These are phyloP conservation scores for Apis mellifera DNA, from an alignment of 1,140 invertebrate genomes.

Conservation along the genomic window Amel_HAv3.1 CM009943.2:7353501-7354000, in stretches of 20 bases:
- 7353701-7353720: too few species aligned
- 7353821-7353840: neutral
- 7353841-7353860: neutral
- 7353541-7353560: too few species aligned
- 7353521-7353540: neutral
- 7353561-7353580: neutral
- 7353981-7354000: too few species aligned
- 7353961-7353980: neutral
- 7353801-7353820: conserved; percentile 30
- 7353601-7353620: neutral
- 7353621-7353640: neutral
- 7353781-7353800: conserved; percentile 40
- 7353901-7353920: neutral
- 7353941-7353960: neutral
- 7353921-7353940: too few species aligned
- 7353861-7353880: neutral
- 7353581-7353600: neutral
- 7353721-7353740: conserved; percentile 67
- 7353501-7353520: too few species aligned
- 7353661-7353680: neutral
- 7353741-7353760: conserved; percentile 61
- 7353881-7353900: neutral
- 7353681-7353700: neutral
- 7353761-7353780: conserved; percentile 58
- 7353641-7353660: too few species aligned